A percentile compares a stretch with the other conserved stretches of the same genome.
phyloP scores from a whole-genome alignment of 2,888 invertebrate genomes.

The Strigamia maritima region DNA sequence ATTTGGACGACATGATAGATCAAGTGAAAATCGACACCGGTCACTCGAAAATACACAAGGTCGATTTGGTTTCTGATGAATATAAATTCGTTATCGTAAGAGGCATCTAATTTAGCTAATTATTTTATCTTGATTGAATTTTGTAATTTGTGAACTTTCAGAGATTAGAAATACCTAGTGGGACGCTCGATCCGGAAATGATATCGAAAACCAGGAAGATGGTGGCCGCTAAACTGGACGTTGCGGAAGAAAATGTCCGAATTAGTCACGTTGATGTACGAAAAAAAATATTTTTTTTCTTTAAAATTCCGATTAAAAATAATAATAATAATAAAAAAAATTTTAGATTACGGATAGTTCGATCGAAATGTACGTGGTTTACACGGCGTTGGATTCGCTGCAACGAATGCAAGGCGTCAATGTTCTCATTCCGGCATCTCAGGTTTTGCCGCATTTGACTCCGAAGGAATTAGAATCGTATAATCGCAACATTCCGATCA shows the following conservation, averaged over 20 bases:
- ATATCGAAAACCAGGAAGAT: constrained; percentile 27
- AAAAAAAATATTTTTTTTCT: constrained; percentile 5
- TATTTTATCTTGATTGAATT: background rate
- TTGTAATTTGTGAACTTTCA: constrained; percentile 1
- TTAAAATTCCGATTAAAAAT: background rate
- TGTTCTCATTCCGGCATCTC: constrained; percentile 41
- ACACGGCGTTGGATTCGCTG: constrained; percentile 39
- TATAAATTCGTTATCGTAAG: constrained; percentile 41
- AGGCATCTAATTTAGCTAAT: background rate
- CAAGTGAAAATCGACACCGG: constrained; percentile 12
- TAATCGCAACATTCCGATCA: background rate
- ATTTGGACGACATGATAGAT: background rate
- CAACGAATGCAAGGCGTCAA: constrained; percentile 38
- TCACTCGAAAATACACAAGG: constrained; percentile 16
- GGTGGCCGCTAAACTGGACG: constrained; percentile 36
- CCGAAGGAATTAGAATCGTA: constrained; percentile 24
- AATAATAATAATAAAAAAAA: background rate
- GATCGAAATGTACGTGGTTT: constrained; percentile 41
- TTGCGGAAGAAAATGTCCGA: constrained; percentile 35
- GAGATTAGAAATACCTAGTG: constrained; percentile 37
- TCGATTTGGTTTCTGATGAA: constrained; percentile 40
- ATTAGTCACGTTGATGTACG: constrained; percentile 38
- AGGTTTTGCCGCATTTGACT: constrained; percentile 39
- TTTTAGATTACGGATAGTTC: background rate
- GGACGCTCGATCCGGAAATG: constrained; percentile 35